These are phyloP conservation scores for Hetaerina americana DNA, from an alignment of 1,140 invertebrate genomes.

Conservation along the genomic window DNA sequence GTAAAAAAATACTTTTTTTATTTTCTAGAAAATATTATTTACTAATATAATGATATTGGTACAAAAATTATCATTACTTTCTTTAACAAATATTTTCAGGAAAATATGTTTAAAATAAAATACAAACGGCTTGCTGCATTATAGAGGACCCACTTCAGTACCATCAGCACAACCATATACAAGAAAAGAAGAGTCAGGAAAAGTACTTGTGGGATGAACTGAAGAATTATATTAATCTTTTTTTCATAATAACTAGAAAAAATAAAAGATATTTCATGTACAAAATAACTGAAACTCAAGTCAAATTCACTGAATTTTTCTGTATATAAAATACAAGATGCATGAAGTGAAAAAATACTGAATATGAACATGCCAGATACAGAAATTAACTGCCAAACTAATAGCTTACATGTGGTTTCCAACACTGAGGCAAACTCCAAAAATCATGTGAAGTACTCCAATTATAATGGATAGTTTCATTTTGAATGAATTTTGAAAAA, in stretches of 20 bases:
- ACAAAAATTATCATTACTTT: too few species aligned
- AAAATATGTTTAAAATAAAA: too few species aligned
- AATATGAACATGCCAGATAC: constrained; percentile 41
- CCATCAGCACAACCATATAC: constrained; percentile 85
- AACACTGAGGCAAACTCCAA: constrained; percentile 81
- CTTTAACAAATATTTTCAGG: too few species aligned
- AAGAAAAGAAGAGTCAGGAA: constrained; percentile 84
- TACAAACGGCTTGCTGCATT: constrained; percentile 31
- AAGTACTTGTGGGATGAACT: constrained; percentile 87
- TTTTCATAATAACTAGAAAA: constrained; percentile 60
- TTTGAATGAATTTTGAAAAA: constrained; percentile 94
- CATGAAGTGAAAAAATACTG: too few species aligned
- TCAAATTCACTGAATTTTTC: constrained; percentile 15
- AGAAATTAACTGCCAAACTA: constrained; percentile 79
- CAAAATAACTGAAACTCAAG: too few species aligned
- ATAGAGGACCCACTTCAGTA: constrained; percentile 80
- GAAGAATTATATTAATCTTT: constrained; percentile 67
- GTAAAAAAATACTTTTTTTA: too few species aligned
- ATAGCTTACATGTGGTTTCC: constrained; percentile 78
- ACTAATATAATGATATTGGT: too few species aligned
- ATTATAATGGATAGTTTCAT: constrained; percentile 98
- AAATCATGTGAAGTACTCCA: constrained; percentile 92
- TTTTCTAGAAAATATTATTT: constrained; percentile 13
- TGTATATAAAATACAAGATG: constrained; percentile 9
- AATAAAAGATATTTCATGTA: too few species aligned